These are phyloP conservation scores for Meteorus sp. DNA, from an alignment of 1,140 invertebrate species.

Conservation along the genomic window DNA sequence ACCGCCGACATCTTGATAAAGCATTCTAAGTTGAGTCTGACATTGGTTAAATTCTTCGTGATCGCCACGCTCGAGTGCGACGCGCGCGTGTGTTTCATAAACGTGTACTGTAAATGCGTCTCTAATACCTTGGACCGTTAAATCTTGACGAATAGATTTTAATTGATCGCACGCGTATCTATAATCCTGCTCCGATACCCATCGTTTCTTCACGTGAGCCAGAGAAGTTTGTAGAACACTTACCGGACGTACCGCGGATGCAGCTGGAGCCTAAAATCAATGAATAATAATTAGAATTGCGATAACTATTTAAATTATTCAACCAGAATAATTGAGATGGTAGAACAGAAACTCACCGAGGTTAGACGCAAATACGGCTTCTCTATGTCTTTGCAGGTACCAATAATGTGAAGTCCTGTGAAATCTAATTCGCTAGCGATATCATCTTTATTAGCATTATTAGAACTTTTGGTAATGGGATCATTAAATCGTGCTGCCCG, in stretches of 20 bases:
- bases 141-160: constrained; percentile 97
- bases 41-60: constrained; percentile 99
- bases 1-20: constrained; percentile 75
- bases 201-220: constrained; percentile 86
- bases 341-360: constrained; percentile 61
- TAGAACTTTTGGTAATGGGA: constrained; percentile 41
- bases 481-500: constrained; percentile 83
- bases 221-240: constrained; percentile 83
- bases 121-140: constrained; percentile 95
- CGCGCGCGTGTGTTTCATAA: constrained; percentile 97
- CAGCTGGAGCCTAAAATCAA: constrained; percentile 77
- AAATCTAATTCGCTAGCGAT: constrained; percentile 72
- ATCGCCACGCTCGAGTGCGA: constrained; percentile 95
- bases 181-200: constrained; percentile 90
- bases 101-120: constrained; percentile 94
- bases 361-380: constrained; percentile 94
- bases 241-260: constrained; percentile 87
- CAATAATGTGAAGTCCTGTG: constrained; percentile 86
- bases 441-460: constrained; percentile 60
- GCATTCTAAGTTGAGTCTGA: constrained; percentile 93
- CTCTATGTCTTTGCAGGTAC: constrained; percentile 89
- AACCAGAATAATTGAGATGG: background rate
- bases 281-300: background rate
- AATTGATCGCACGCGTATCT: constrained; percentile 96
- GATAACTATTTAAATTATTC: constrained; percentile 6